These are phyloP conservation scores for Melanaphis sacchari DNA, from an alignment of 1,140 invertebrate species.

Conservation along the genomic window DNA sequence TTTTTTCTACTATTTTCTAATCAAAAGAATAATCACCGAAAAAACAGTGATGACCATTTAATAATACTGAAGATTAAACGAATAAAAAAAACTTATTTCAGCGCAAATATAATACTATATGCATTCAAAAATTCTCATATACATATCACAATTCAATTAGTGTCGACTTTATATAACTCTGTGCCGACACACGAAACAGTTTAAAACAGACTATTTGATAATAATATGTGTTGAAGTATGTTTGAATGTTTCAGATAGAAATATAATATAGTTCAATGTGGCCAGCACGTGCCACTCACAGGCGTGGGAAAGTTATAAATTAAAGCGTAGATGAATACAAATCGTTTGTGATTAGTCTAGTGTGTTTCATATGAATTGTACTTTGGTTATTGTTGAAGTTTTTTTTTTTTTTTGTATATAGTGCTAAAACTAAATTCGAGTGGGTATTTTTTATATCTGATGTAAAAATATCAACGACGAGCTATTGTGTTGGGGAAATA, in stretches of 20 bases:
- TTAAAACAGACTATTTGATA: neutral
- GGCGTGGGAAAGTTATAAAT: neutral
- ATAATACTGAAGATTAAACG: neutral
- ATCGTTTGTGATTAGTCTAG: neutral
- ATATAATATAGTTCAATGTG: neutral
- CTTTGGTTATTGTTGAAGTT: neutral
- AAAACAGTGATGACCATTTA: neutral
- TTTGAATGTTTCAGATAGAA: neutral
- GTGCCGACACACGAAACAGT: neutral
- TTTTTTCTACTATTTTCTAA: too few species aligned
- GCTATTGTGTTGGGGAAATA: neutral
- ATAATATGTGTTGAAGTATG: neutral
- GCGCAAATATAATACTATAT: neutral
- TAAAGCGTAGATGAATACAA: neutral
- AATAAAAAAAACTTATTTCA: neutral
- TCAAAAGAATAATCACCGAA: too few species aligned
- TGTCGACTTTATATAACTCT: neutral
- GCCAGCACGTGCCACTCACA: neutral
- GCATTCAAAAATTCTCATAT: neutral
- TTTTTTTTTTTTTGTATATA: neutral
- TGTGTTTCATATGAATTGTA: neutral
- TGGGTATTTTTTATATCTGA: neutral
- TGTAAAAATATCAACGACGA: neutral
- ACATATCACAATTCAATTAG: neutral
- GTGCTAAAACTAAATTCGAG: neutral